Evolutionary conservation across 2,888 invertebrate genomes (phyloP), one percentile per base, ranked within the genome.

Genomic region (Malthinus seriepunctatus): DNA sequence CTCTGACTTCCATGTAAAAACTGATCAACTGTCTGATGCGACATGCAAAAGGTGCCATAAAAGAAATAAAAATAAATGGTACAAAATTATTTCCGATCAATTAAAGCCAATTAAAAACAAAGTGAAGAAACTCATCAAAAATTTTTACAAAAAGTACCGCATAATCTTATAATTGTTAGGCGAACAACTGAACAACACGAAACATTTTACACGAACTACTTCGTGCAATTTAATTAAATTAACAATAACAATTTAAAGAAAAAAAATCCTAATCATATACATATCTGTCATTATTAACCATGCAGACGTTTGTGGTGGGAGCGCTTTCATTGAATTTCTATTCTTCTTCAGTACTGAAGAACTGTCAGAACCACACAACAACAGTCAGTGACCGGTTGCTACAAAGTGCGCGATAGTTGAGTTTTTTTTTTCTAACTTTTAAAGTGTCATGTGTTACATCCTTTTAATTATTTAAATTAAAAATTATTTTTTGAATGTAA

Each of bases 281-380:
- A 51, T 51, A 52, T 53, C 50, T 59, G 59, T 59, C 53, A 53
- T 58, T 53, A 55, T n/a, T 59, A 50, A 51, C 44, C 52, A 44
- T 53, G 49, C 49, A 50, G 39, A 49, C 49, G 34, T 37, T 35
- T 34, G 44, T 32, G 56, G 47, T 48, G 60, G 60, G 69, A 63
- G 65, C 67, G 67, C 64, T 68, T 72, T 70, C 69, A 72, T 67
- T 71, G 70, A 69, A 69, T 68, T 62, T 62, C 55, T 62, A 61
- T 52, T 67, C 68, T 59, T 62, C 66, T 67, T 67, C 66, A 66
- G 63, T 58, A 60, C 63, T 66, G 64, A 66, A 66, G 67, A 67
- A 64, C 60, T 66, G 69, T 66, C 67, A 63, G 67, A 54, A 11
- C 14, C 23, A 5, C 5, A 23, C 23, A 23, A 23, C 23, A 23